Base-by-base conservation (phyloP, 2,113 vertebrate species). In the Callipepla squamata region DNA sequence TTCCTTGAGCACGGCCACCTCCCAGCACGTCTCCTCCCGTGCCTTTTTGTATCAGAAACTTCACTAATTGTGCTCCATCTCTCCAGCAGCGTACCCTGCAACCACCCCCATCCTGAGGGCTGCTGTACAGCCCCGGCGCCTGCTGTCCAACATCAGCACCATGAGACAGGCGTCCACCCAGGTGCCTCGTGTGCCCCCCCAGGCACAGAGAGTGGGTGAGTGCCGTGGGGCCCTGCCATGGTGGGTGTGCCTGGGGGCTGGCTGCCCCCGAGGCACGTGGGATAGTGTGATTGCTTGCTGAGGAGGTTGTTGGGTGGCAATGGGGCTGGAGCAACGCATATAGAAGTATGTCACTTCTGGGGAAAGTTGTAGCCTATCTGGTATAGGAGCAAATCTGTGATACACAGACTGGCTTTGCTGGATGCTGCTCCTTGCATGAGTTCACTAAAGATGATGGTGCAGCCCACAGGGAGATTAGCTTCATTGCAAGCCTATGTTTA, bases 161-260 rank as follows among this genome's bases (percentile, higher is more conserved):
- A 97, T 98, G 59, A 97, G 98, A 69, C 99, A 99, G 94, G 98
- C 98, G 6, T 98, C 99, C 61, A 98, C 98, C 13, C 99, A 99
- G 91, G 98, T 98, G 40, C 98, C 99, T 17, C 98, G 94, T 1
- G 92, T 97, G 28, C 22, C 95, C 22, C 82, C 96, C 80, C 98
- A 98, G 87, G 94, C 97, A 8, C 99, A 98, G 66, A 98, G 98
- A 98, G 98, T 99, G 94, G 98, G 99, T 99, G 96, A 97, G 98
- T 97, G 78, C 5, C 40, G n/a, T 30, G 47, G 69, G 51, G 20
- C 28, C 3, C 30, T 0, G 0, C 50, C 0, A 0, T 17, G 16
- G 40, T 0, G 8, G 58, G 22, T 2, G 1, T 0, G 1, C 1
- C 0, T 23, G 58, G 66, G 25, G 23, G 47, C 38, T 76, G 26